Percentiles rank a stretch among this genome's conserved stretches.
Evolutionary conservation across 1,140 invertebrate species (phyloP).

Genomic region (Batillaria attramentaria): DNA sequence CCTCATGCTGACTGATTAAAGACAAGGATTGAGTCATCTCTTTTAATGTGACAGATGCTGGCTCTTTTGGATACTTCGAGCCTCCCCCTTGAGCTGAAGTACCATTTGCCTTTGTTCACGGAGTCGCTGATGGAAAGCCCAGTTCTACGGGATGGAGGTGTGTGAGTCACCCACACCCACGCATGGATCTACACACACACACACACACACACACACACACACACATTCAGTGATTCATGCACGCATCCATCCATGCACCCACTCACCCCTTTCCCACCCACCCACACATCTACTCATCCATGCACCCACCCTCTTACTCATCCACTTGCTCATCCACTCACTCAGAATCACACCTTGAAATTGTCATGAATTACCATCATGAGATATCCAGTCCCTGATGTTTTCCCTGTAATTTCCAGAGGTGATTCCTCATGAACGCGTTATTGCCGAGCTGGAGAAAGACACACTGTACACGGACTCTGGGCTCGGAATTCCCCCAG

Average conservation of each 20-base stretch:
- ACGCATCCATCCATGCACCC: no score
- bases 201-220: conserved; percentile 2
- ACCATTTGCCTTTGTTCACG: background rate
- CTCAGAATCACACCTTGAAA: background rate
- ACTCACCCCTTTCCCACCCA: background rate
- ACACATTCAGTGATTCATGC: background rate
- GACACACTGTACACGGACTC: conserved; percentile 79
- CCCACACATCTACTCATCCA: background rate
- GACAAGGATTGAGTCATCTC: background rate
- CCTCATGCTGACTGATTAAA: background rate
- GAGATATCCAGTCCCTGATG: background rate
- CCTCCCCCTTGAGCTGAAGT: background rate
- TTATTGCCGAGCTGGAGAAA: conserved; percentile 83
- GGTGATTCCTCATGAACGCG: conserved; percentile 78
- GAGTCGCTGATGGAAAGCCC: background rate
- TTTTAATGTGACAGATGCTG: background rate
- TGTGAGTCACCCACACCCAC: background rate
- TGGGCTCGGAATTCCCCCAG: conserved; percentile 77
- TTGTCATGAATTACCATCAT: no score
- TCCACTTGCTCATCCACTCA: no score
- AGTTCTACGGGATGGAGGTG: background rate
- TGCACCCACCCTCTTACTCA: background rate
- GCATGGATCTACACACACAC: background rate
- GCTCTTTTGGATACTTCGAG: background rate
- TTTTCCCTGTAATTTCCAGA: background rate